Base-by-base conservation (phyloP, 2,113 vertebrate genomes). In the Notothenia coriiceps region DNA sequence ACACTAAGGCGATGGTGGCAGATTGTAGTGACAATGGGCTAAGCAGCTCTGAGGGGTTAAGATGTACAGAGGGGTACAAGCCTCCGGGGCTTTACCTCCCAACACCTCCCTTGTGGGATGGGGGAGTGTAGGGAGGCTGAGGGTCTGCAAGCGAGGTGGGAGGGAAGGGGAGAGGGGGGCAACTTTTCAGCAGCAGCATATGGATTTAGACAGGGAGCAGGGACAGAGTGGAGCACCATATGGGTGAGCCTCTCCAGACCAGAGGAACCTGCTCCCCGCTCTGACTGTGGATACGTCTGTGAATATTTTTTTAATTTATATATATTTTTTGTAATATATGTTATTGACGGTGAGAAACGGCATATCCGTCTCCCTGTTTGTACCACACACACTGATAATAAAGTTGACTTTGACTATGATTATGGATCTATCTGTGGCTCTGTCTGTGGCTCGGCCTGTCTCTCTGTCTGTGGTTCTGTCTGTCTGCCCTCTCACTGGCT, bases 181-280 rank as follows among this genome's bases (percentile, higher is more conserved):
- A 80, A 93, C 94, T 95, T 95, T 96, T 96, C 96, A 96, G 96
- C 96, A 95, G 96, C 93, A 95, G 96, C 97, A 98, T 98, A 97
- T 97, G 97, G 97, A 96, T 98, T 97, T 90, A 96, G 96, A 98
- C 96, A 96, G 95, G 95, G 95, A 96, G 95, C 94, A 97, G 96
- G 97, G 96, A 96, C 95, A 96, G 95, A 96, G 95, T 91, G 87
- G 89, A 71, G 80, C 96, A 95, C 96, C 98, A 99, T 98, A 98
- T 98, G 97, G 97, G 96, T 92, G 95, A 96, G 96, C 95, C 93
- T 92, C 92, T 96, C 96, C 97, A 97, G 96, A 95, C 95, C 95
- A 1, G 20, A 85, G 77, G 46, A 25, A 25, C 86, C 43, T 8
- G 79, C 79, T 85, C 67, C 51, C 70, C 12, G 63, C 35, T 43